Evolutionary conservation across 2,797 vertebrate species (phyloP).

Genomic region (Danio kyathit): DNA sequence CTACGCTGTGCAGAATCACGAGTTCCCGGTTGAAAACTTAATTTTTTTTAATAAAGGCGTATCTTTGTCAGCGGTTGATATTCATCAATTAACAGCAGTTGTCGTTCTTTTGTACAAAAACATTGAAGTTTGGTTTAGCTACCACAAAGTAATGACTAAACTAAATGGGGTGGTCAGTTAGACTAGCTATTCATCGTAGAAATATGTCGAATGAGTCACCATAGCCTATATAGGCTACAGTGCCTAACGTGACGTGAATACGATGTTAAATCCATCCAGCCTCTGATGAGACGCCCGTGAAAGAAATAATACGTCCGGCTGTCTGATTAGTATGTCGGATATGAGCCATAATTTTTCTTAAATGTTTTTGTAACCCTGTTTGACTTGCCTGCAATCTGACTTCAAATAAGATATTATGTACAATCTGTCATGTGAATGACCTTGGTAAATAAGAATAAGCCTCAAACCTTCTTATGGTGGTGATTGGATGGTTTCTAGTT

Average conservation of each 20-base stretch:
- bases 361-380: not conserved
- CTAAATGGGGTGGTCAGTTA: not conserved
- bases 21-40: not conserved
- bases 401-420: no score
- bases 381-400: not conserved
- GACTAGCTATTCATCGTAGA: slow-evolving; percentile 3
- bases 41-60: not conserved
- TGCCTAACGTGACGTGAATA: not conserved
- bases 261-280: not conserved
- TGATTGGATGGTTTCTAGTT: no score
- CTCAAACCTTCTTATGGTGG: no score
- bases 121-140: not conserved
- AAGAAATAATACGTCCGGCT: no score
- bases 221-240: no score
- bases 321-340: no score
- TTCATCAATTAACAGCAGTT: not conserved
- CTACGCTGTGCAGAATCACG: not conserved
- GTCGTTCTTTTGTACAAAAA: not conserved
- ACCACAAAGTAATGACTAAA: not conserved
- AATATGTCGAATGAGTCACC: slow-evolving; percentile 14
- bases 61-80: no score
- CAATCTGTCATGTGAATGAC: no score
- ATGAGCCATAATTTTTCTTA: no score
- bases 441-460: not conserved
- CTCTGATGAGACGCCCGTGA: not conserved